A percentile compares a stretch with the other conserved stretches of the same genome.
Conservation (phyloP, 2,888 invertebrate species). For the Aspidapion aeneum region DNA sequence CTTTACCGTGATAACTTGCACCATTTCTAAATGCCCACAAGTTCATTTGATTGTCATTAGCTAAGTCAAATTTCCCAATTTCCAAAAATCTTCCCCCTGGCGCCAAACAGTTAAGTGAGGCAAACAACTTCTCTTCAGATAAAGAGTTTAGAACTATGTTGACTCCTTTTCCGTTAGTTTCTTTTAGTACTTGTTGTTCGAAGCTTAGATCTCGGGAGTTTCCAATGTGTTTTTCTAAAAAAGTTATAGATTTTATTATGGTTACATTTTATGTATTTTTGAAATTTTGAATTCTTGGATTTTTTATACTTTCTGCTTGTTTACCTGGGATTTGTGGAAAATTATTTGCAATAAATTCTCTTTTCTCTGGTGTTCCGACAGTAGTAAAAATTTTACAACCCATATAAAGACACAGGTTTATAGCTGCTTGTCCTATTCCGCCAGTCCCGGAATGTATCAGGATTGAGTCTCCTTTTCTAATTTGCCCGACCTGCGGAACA, state of each 20-base stretch:
- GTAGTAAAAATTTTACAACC: conserved; percentile 69
- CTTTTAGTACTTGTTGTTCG: conserved; percentile 75
- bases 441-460: conserved; percentile 62
- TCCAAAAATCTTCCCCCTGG: conserved; percentile 70
- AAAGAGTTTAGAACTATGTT: conserved; percentile 90
- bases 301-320: too few relatives aligned
- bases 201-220: conserved; percentile 83
- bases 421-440: conserved; percentile 78
- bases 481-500: conserved; percentile 24
- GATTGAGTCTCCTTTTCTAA: conserved; percentile 46
- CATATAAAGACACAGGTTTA: conserved; percentile 61
- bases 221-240: conserved; percentile 30
- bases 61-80: conserved; percentile 83
- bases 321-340: conserved; percentile 47
- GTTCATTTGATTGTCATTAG: conserved; percentile 59
- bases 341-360: conserved; percentile 56
- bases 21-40: conserved; percentile 69
- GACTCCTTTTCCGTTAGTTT: conserved; percentile 84
- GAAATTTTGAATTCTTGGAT: too few relatives aligned
- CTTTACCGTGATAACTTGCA: conserved; percentile 65
- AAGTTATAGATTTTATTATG: conserved; percentile 11
- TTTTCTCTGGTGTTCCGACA: conserved; percentile 63
- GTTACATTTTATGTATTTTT: too few relatives aligned
- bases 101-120: conserved; percentile 61
- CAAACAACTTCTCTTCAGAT: conserved; percentile 85